phyloP scores from a whole-genome alignment of 2,888 invertebrate genomes.

The Altica lythri region DNA sequence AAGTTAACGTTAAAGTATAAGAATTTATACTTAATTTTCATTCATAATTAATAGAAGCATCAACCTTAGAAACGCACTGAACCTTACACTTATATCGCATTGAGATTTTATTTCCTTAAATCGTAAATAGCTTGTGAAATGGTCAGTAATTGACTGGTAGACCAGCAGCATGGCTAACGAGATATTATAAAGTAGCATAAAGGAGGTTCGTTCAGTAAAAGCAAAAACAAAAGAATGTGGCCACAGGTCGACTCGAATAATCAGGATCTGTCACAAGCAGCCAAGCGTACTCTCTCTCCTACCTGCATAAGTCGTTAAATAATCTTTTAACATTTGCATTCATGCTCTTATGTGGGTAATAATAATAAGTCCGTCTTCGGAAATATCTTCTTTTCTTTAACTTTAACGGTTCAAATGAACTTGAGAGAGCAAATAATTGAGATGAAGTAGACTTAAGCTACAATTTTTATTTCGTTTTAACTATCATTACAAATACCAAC shows the following conservation, averaged over 20 bases:
- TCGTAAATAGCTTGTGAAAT: conserved; percentile 9
- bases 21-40: conserved; percentile 10
- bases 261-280: conserved; percentile 35
- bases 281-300: conserved; percentile 25
- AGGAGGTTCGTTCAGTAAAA: background rate
- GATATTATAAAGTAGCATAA: conserved; percentile 26
- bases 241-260: conserved; percentile 34
- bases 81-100: conserved; percentile 8
- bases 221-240: conserved; percentile 31
- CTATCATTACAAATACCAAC: too few species aligned
- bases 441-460: too few species aligned
- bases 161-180: conserved; percentile 31
- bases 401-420: too few species aligned
- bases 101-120: conserved; percentile 13
- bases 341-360: conserved; percentile 20
- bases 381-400: background rate
- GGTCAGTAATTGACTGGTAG: conserved; percentile 20
- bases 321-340: conserved; percentile 26
- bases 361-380: background rate
- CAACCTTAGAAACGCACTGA: background rate
- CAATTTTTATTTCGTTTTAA: too few species aligned
- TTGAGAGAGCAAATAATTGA: too few species aligned
- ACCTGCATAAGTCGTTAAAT: conserved; percentile 35
- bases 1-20: conserved; percentile 7
- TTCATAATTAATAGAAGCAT: conserved; percentile 8